Evolutionary conservation across 2,113 vertebrate species (phyloP), one percentile per base, ranked within the genome.

Genomic region (Notarius lentiginosus): DNA sequence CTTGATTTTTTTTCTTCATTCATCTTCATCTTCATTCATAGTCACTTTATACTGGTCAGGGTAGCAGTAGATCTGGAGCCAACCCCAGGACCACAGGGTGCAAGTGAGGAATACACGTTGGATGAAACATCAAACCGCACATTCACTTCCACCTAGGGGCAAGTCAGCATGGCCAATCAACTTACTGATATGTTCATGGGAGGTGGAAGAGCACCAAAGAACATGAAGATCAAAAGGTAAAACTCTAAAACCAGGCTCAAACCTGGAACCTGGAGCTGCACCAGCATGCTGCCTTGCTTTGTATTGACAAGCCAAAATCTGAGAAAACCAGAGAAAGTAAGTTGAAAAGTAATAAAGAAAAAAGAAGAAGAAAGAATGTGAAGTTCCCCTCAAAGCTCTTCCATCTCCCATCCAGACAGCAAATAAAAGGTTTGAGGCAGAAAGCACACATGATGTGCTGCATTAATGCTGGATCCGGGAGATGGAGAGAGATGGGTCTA

Each of bases 401-500:
- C 66, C 17, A 27, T 61, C 41, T 81, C 30, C 27, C 27, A 60
- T 49, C 18, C n/a, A 68, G 51, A 80, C 6, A 27, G 76, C 18
- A 68, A 22, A 41, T 70, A 79, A 86, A 68, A 63, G 76, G 1
- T 24, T 80, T 2, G 4, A 77, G 63, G 77, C 68, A 76, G 66
- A 89, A 85, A 81, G 68, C 12, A 20, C 83, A 18, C 51, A 83
- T 58, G 61, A 68, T 65, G 56, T n/a, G 30, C 51, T n/a, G 55
- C 79, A 56, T 20, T 85, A 83, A 85, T 79, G 79, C 68, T 55
- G 47, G 83, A 79, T 51, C 4, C 4, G 60, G 72, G 79, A 68
- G 41, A 30, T 77, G 75, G 41, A 60, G 60, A 53, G 58, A 65
- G 58, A 79, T 70, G 76, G 83, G 76, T 77, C 84, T 82, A 77